Base-by-base conservation (phyloP, 1,140 invertebrate genomes). In the Halictus rubicundus region DNA sequence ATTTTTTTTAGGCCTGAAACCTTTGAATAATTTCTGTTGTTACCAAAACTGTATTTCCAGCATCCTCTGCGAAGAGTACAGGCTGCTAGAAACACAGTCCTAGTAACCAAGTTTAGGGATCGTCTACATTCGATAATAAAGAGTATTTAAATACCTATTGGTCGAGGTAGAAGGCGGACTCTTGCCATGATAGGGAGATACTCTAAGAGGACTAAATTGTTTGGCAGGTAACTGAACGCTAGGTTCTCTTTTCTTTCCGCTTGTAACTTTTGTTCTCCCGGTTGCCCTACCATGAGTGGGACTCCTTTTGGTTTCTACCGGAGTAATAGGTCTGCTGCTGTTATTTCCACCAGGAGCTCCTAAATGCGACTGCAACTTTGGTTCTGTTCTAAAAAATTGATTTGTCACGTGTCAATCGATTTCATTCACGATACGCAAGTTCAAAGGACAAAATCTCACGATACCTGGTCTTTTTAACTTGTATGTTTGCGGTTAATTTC, bases 401-500 rank as follows among this genome's bases (percentile, higher is more conserved):
- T 37, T 37, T 1, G 57, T 46, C 19, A 78, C 32, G 14, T 10
- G 65, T 59, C 10, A 46, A 69, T 46, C 65, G 0, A 4, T 57
- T 16, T 21, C 0, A 25, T 3, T 4, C 0, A n/a, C 2, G 27
- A 23, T 7, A 21, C 23, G n/a, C 32, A 21, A 52, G 46, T 25
- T 23, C n/a, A 52, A 74, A 21, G 42, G 42, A 65, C 14, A 49
- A 46, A 9, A 27, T 60, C 12, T 37, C 57, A 16, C 61, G 46
- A 9, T 90, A 97, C 96, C 98, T 95, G 19, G 98, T 99, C 92
- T 99, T 99, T 92, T 99, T 99, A 4, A 99, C 96, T 94, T 97
- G 97, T 88, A 99, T 97, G 93, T 97, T 98, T 84, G 96, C 96
- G 57, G 96, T 96, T 64, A 99, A 94, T 93, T 97, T 97, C 93